Evolutionary conservation across 2,888 invertebrate species (phyloP), one percentile per base, ranked within the genome.

Genomic region (Griposia aprilina): DNA sequence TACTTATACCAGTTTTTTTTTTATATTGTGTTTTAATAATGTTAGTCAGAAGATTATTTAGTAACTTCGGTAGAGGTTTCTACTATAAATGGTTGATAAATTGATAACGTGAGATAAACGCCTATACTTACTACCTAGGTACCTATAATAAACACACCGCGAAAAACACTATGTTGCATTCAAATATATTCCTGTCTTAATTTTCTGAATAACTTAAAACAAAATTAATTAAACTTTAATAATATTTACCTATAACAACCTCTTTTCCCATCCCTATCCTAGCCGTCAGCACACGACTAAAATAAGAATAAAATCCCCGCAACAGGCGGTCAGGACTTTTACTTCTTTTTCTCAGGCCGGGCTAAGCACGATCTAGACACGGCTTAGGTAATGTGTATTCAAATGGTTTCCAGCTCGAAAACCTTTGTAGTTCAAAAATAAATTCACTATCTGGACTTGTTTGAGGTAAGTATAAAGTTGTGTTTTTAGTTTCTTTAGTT

Each of bases 221-320:
- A n/a, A 57, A 70, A 48, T 45, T 7, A 55, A 63, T 76, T 7
- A 57, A 13, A 17, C 23, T n/a, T 60, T 30, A 55, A 67, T 45
- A n/a, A n/a, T n/a, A n/a, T n/a, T n/a, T 57, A 73, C 82, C 69
- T 72, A 79, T 41, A 79, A 2, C 65, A 30, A 45, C 45, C 45
- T 8, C 10, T 36, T n/a, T 57, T 75, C 87, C 70, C 85, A 30
- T 59, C 80, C 78, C 78, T 81, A 87, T 63, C 57, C 73, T 81
- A 87, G 65, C 57, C 73, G 76, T 78, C 85, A 87, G 85, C 82
- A 85, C 88, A 87, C 85, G 82, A 87, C 89, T 91, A 91, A 92
- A 93, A 92, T 92, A 93, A 93, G 91, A 93, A 87, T 84, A 88
- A 80, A 80, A 86, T 45, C 26, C 80, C 87, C 76, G 91, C 93